These are phyloP conservation scores for Malaclemys terrapin DNA, from an alignment of 2,113 vertebrate species.

Conservation along the genomic window DNA sequence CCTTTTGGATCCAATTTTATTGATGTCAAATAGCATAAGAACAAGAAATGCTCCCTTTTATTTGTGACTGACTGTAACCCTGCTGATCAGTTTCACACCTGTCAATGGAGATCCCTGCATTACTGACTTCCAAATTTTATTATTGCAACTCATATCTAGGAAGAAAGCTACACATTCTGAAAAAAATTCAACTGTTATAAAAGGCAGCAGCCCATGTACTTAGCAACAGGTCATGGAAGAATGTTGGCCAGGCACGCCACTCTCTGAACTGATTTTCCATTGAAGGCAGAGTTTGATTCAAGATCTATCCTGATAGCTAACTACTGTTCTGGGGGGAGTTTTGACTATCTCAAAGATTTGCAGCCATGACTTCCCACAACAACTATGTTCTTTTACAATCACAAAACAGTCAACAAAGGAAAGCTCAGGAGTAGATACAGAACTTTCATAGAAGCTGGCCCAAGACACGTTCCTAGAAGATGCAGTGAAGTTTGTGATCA, in stretches of 20 bases:
- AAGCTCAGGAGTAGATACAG: not conserved
- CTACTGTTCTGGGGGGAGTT: not conserved
- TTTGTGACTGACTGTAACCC: not conserved
- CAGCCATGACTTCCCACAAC: not conserved
- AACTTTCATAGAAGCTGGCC: not conserved
- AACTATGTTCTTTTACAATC: conserved; percentile 9
- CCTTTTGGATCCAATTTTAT: not conserved
- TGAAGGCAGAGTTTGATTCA: conserved; percentile 65
- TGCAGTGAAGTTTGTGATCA: not conserved
- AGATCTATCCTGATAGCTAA: conserved; percentile 49
- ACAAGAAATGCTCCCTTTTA: not conserved
- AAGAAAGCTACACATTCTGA: conserved; percentile 40
- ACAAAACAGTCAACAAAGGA: conserved; percentile 20
- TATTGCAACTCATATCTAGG: conserved; percentile 29
- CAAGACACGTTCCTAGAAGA: not conserved
- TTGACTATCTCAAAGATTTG: not conserved
- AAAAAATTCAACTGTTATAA: conserved; percentile 38
- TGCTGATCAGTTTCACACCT: not conserved
- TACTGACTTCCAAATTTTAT: conserved; percentile 34
- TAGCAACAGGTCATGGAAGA: conserved; percentile 65
- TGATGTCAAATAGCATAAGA: not conserved
- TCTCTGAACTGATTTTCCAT: conserved; percentile 30
- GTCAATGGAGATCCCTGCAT: not conserved
- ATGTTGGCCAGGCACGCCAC: conserved; percentile 38
- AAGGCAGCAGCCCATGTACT: conserved; percentile 24